Base-by-base conservation (phyloP, 2,113 vertebrate species). In the Triplophysa dalaica region DNA sequence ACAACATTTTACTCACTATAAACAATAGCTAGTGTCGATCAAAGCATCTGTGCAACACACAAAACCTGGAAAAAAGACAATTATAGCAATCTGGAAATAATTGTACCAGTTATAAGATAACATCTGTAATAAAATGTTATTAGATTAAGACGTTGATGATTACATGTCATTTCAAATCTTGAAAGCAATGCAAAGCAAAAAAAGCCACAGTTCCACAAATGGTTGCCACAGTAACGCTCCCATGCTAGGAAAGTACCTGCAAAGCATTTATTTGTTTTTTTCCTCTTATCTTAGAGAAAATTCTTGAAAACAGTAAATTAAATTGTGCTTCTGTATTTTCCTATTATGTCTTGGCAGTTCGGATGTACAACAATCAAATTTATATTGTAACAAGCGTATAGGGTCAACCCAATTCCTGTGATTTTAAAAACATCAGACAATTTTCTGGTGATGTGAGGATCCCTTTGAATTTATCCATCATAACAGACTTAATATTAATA, bases 201-300 rank as follows among this genome's bases (percentile, higher is more conserved):
- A 13, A 52, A 43, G 52, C 61, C 70, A 70, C 70, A 64, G 13
- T 38, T 69, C 72, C 50, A 73, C 29, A 41, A 66, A 60, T 43
- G 26, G 82, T 83, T 84, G 82, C 82, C 79, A 82, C 80, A 80
- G 82, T 80, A 80, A 84, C 84, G 21, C 64, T 76, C 29, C 48
- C 63, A 75, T 76, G 70, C 65, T 17, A 70, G 66, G 52, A 81
- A 67, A 64, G 76, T 68, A 84, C 66, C 70, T 84, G 80, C 52
- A 2, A 33, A 65, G 62, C 60, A 24, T 54, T 81, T 38, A 48
- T 26, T 17, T 69, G 16, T 73, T 69, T 60, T 72, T 63, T 56
- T 33, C 19, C 63, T 62, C 24, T 66, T 78, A 64, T 68, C 24
- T 67, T 29, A 24, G 8, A 54, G n/a, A 80, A 48, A 17, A 52